A percentile compares a stretch with the other conserved stretches of the same genome.
These are phyloP conservation scores for Discoglossus pictus DNA, from an alignment of 2,797 vertebrate genomes.

Conservation along the genomic window DNA sequence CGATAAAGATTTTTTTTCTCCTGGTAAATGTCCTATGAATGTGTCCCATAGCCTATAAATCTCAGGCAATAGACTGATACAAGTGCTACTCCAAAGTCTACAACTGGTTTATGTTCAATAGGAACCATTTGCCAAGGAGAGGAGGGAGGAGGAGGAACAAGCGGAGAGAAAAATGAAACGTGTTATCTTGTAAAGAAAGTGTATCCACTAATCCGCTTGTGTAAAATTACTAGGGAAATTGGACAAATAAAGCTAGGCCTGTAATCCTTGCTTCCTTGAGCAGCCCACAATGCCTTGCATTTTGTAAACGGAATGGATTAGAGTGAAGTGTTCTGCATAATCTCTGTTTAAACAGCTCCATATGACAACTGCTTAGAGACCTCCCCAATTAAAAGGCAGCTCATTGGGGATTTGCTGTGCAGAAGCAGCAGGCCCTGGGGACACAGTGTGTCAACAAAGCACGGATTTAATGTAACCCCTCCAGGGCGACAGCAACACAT, in stretches of 20 bases:
- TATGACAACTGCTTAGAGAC: slow-evolving; percentile 83
- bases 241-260: slow-evolving; percentile 77
- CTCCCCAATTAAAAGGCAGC: slow-evolving; percentile 76
- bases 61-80: no score
- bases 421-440: slow-evolving; percentile 68
- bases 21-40: no score
- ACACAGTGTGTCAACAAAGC: slow-evolving; percentile 83
- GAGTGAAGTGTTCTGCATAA: slow-evolving; percentile 74
- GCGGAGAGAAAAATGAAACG: slow-evolving; percentile 42
- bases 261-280: slow-evolving; percentile 70
- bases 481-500: slow-evolving; percentile 5
- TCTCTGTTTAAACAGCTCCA: slow-evolving; percentile 83
- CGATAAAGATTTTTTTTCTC: neutral
- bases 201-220: slow-evolving; percentile 46
- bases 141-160: neutral
- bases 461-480: slow-evolving; percentile 58
- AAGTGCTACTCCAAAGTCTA: slow-evolving; percentile 1
- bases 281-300: slow-evolving; percentile 59
- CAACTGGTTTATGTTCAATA: slow-evolving; percentile 9
- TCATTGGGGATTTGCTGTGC: slow-evolving; percentile 66
- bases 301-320: slow-evolving; percentile 73
- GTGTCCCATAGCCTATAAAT: neutral
- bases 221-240: slow-evolving; percentile 57
- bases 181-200: slow-evolving; percentile 30
- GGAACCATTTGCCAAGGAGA: slow-evolving; percentile 19